Evolutionary conservation across 2,888 invertebrate genomes (phyloP).

Genomic region (Rhopalosiphum nymphaeae): DNA sequence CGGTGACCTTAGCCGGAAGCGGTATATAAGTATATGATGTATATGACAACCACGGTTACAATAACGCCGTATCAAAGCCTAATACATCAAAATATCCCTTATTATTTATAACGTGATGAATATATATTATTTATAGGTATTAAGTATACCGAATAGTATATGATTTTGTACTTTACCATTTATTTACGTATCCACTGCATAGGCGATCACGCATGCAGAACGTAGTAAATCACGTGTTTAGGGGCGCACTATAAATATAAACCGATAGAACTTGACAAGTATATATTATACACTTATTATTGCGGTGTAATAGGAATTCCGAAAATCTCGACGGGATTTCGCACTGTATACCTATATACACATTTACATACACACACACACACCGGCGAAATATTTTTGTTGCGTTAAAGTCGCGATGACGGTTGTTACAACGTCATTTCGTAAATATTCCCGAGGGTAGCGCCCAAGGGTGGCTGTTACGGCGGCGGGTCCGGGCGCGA

Average conservation of each 20-base stretch:
- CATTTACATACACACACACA: not conserved
- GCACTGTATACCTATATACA: not conserved
- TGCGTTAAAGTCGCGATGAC: not conserved
- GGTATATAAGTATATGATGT: too few relatives aligned
- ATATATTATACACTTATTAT: not conserved
- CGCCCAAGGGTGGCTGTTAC: not conserved
- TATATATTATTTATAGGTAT: not conserved
- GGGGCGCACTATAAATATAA: not conserved
- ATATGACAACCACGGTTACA: not conserved
- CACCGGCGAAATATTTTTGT: not conserved
- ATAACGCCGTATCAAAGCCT: not conserved
- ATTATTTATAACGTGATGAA: not conserved
- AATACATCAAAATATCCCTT: not conserved
- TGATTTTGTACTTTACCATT: constrained; percentile 34
- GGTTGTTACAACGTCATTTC: not conserved
- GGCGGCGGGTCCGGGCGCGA: not conserved
- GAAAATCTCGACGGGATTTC: not conserved
- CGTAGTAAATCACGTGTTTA: not conserved
- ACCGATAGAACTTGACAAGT: not conserved
- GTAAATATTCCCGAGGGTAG: not conserved
- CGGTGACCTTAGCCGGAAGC: not conserved
- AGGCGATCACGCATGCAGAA: not conserved
- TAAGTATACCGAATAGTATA: not conserved
- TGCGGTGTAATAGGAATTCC: not conserved
- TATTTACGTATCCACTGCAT: constrained; percentile 19